Conservation (phyloP, 2,888 invertebrate species). For the Drosophila paramelanica region DNA sequence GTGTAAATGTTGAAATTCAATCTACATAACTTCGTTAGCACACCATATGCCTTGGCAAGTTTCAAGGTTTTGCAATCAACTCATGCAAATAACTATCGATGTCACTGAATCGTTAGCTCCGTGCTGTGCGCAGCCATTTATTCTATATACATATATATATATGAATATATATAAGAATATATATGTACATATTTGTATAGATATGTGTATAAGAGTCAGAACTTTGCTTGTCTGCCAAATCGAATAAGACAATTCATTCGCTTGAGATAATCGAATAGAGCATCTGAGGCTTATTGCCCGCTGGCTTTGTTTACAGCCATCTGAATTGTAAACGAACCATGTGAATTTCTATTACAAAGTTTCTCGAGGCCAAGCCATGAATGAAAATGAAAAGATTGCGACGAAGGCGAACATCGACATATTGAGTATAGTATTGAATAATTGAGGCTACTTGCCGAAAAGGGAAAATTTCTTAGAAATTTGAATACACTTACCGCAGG, state of each 20-base stretch:
- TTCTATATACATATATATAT: background rate
- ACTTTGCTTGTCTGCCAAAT: conserved; percentile 57
- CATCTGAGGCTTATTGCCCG: conserved; percentile 66
- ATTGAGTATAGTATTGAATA: conserved; percentile 33
- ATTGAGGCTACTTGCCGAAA: conserved; percentile 32
- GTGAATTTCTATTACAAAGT: conserved; percentile 59
- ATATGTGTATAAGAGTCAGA: conserved; percentile 11
- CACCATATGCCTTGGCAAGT: conserved; percentile 48
- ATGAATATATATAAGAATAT: background rate
- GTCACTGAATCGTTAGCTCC: conserved; percentile 26
- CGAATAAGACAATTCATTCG: conserved; percentile 81
- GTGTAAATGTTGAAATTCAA: conserved; percentile 47
- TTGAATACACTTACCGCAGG: background rate
- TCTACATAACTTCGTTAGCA: conserved; percentile 60
- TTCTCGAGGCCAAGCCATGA: conserved; percentile 27
- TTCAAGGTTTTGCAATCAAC: conserved; percentile 72
- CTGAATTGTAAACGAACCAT: conserved; percentile 66
- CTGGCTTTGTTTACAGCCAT: conserved; percentile 67
- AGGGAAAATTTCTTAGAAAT: background rate
- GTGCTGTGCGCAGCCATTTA: conserved; percentile 1
- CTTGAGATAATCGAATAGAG: conserved; percentile 75
- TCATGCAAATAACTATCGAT: conserved; percentile 75
- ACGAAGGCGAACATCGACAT: conserved; percentile 14
- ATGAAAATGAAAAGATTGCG: conserved; percentile 26
- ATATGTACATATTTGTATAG: conserved; percentile 3